Base-by-base conservation (phyloP, 2,888 invertebrate genomes). In the Lasioglossum vierecki region DNA sequence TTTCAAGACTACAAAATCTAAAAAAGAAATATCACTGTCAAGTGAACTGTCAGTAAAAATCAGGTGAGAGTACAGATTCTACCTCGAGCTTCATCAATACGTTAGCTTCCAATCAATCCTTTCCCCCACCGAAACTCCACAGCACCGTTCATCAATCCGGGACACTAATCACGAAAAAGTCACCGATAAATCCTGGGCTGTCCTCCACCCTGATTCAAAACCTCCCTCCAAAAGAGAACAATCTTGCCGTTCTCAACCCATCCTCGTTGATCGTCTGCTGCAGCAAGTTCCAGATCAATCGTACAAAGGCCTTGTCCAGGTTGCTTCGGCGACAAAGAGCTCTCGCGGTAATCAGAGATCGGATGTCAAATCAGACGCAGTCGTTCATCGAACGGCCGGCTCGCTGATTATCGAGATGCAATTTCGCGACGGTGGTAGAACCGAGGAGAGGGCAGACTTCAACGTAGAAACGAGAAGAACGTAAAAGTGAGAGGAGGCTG, bases 341-440 rank as follows among this genome's bases (percentile, higher is more conserved):
- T 26, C 49, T 63, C 39, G 73, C 66, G 68, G 49, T 88, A 86
- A 88, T 88, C 80, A 88, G 79, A 80, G 87, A 82, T 88, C 86
- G 63, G 63, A 88, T 78, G 80, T 83, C 68, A 63, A 68, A 79
- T 68, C 78, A 70, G 71, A 77, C 60, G 77, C 41, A 35, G 73
- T 26, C 57, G 63, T 71, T 82, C 78, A 70, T 79, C 53, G 75
- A 81, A 76, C 70, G 70, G 46, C 15, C 60, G 53, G 22, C 35
- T 53, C 76, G 60, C 68, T 77, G 83, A 86, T 86, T 86, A 85
- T 85, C 70, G 77, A 68, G 77, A 82, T 77, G 77, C 66, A 82
- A 85, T 85, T 85, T 63, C 63, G 49, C 57, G 39, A 70, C 49
- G n/a, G 15, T 4, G 26, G 35, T 22, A 73, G 39, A 39, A 68